Conservation (phyloP, 2,797 vertebrate species). For the Trichosurus vulpecula region DNA sequence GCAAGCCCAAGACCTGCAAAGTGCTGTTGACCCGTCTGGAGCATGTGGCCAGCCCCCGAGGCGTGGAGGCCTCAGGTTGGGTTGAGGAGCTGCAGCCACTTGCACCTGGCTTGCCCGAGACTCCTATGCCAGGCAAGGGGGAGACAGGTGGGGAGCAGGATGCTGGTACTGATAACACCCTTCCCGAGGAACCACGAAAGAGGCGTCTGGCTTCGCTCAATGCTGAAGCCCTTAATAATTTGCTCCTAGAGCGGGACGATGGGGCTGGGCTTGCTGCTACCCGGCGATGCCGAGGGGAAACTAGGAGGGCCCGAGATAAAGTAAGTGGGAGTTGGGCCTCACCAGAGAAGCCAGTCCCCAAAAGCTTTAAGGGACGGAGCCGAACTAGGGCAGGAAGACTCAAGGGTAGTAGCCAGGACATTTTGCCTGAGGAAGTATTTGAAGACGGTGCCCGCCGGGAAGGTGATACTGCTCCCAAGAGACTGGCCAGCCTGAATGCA, state of each 20-base stretch:
- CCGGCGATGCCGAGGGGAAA: slow-evolving; percentile 80
- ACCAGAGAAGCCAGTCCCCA: slow-evolving; percentile 74
- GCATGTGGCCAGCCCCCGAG: slow-evolving; percentile 85
- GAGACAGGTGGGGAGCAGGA: slow-evolving; percentile 56
- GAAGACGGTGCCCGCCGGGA: slow-evolving; percentile 83
- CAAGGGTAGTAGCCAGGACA: slow-evolving; percentile 80
- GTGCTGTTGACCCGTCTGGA: slow-evolving; percentile 96
- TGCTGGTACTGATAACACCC: slow-evolving; percentile 62
- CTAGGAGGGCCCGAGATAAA: slow-evolving; percentile 81
- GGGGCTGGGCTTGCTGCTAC: slow-evolving; percentile 69
- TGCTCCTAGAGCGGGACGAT: slow-evolving; percentile 91
- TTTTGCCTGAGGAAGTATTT: slow-evolving; percentile 80
- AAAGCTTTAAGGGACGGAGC: slow-evolving; percentile 71
- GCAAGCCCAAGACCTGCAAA: slow-evolving; percentile 92
- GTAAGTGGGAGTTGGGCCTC: slow-evolving; percentile 78
- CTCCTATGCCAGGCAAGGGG: slow-evolving; percentile 80
- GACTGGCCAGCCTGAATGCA: slow-evolving; percentile 96
- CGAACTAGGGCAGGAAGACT: slow-evolving; percentile 74
- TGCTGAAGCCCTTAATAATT: slow-evolving; percentile 95
- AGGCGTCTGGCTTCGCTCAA: slow-evolving; percentile 96
- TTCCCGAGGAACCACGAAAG: slow-evolving; percentile 88
- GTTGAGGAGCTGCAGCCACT: slow-evolving; percentile 62
- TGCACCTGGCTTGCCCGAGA: slow-evolving; percentile 83
- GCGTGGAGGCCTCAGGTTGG: slow-evolving; percentile 77
- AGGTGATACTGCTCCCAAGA: slow-evolving; percentile 89